A percentile compares a stretch with the other conserved stretches of the same genome.
Evolutionary conservation across 2,888 invertebrate species (phyloP).

Genomic region (Sceliomorpha sp.): DNA sequence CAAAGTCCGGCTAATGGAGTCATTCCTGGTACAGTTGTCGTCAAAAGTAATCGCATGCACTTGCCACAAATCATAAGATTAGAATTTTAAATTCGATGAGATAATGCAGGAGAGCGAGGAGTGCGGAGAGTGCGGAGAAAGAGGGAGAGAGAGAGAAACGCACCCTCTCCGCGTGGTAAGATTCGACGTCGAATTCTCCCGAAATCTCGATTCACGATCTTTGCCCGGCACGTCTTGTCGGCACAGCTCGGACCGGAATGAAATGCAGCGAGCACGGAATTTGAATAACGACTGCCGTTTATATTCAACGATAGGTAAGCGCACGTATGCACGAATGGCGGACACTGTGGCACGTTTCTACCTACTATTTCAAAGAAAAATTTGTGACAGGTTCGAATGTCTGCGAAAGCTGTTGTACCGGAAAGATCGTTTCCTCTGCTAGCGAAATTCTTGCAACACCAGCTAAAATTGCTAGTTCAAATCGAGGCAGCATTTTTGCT

Average conservation of each 20-base stretch:
- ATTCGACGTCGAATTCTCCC: conserved; percentile 69
- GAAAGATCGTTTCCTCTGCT: no score
- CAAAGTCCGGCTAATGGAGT: conserved; percentile 78
- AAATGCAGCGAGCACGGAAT: conserved; percentile 66
- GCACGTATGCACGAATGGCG: conserved; percentile 15
- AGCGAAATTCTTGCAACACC: no score
- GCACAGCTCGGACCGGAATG: conserved; percentile 58
- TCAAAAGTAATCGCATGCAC: conserved; percentile 65
- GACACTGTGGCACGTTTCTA: conserved; percentile 20
- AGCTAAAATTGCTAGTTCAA: no score
- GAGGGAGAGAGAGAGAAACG: not conserved
- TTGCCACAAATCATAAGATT: conserved; percentile 79
- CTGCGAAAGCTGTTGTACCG: no score
- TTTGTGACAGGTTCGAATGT: conserved; percentile 6
- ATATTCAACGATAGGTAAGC: conserved; percentile 49
- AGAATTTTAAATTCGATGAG: conserved; percentile 77
- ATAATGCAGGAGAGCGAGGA: not conserved
- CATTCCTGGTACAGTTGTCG: conserved; percentile 73
- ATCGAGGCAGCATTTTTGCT: no score
- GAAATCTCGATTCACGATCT: conserved; percentile 77
- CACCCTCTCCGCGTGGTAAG: conserved; percentile 61
- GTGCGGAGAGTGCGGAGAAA: no score
- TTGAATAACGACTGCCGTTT: conserved; percentile 74
- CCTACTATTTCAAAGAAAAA: conserved; percentile 26
- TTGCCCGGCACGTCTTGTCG: conserved; percentile 57